phyloP scores from a whole-genome alignment of 1,140 invertebrate species.

The Brachionus sp. region DNA sequence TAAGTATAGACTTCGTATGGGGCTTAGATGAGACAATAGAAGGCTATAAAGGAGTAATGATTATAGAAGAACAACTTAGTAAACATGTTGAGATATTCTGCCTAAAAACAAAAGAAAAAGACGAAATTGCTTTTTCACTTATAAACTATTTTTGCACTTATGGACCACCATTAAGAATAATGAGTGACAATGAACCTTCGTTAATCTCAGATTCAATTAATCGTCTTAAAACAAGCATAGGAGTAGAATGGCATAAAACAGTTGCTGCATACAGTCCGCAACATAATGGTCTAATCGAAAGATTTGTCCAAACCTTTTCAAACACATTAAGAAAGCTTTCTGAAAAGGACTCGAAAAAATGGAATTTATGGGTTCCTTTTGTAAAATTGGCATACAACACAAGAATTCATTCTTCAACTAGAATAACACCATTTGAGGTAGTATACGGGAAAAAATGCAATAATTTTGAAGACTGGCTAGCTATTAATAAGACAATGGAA shows the following conservation, averaged over 20 bases:
- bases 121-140: not conserved
- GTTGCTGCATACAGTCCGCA: not conserved
- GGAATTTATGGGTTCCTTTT: not conserved
- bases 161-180: not conserved
- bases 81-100: not conserved
- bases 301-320: not conserved
- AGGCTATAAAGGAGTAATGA: not conserved
- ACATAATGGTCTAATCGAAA: not conserved
- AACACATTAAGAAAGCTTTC: not conserved
- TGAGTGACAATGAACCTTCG: not conserved
- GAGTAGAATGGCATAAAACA: conserved; percentile 39
- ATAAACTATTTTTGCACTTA: not conserved
- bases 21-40: not conserved
- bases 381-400: not conserved
- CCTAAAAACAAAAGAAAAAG: not conserved
- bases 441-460: conserved; percentile 11
- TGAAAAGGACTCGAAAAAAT: not conserved
- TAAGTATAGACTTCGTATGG: conserved; percentile 16
- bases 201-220: conserved; percentile 17
- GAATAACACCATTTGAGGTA: conserved; percentile 15
- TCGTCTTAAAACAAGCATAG: conserved; percentile 40
- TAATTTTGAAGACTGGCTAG: conserved; percentile 12
- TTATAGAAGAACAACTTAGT: conserved; percentile 10
- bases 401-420: not conserved
- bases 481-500: not conserved